Evolutionary conservation across 1,140 invertebrate genomes (phyloP).

Genomic region (Adelges cooleyi): DNA sequence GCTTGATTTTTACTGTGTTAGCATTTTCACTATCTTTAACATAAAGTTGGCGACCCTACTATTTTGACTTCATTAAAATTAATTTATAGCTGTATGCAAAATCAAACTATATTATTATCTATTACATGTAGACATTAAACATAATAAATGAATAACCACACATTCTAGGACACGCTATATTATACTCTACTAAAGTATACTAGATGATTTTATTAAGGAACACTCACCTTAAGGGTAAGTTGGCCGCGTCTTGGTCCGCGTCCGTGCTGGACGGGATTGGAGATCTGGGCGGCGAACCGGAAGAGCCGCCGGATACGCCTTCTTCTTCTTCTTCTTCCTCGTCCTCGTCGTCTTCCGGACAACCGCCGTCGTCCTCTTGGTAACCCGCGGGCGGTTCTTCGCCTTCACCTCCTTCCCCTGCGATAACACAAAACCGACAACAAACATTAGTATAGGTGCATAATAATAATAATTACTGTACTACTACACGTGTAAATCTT

Average conservation of each 20-base stretch:
- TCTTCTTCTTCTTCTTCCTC: constrained; percentile 35
- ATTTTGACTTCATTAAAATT: too few species aligned
- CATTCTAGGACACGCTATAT: too few species aligned
- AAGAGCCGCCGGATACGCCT: constrained; percentile 30
- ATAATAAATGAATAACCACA: too few species aligned
- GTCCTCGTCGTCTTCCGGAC: constrained; percentile 34
- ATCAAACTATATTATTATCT: too few species aligned
- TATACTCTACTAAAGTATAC: too few species aligned
- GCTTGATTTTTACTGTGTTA: too few species aligned
- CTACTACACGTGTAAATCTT: too few species aligned
- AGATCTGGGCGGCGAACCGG: constrained; percentile 32
- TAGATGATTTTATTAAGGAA: background rate
- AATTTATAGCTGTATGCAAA: too few species aligned
- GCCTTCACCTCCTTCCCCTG: constrained; percentile 37
- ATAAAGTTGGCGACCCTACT: too few species aligned
- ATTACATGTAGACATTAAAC: too few species aligned
- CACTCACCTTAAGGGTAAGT: constrained; percentile 21
- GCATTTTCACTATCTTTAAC: too few species aligned
- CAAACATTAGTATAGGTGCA: background rate
- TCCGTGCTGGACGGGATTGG: constrained; percentile 32
- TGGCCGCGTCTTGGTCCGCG: constrained; percentile 29
- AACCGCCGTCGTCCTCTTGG: constrained; percentile 35
- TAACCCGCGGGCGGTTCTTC: constrained; percentile 35
- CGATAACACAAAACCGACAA: constrained; percentile 17
- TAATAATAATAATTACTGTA: too few species aligned